Conservation (phyloP, 2,113 vertebrate genomes). For the Oncorhynchus gorbuscha region DNA sequence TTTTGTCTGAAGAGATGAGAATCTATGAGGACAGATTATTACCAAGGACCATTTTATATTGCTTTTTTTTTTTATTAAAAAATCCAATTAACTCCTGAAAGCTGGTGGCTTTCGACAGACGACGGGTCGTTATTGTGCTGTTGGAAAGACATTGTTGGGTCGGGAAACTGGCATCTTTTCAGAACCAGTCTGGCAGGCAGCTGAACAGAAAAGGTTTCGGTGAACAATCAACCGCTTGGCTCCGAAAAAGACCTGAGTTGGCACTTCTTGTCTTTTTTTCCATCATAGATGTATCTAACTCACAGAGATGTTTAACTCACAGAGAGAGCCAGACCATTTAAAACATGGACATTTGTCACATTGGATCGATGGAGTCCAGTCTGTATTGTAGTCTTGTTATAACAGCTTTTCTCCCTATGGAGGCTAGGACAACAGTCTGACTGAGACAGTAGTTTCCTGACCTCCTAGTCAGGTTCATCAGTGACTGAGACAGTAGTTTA, state of each 20-base stretch:
- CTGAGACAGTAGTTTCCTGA: not conserved
- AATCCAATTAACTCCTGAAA: too few species aligned
- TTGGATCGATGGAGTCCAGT: constrained; percentile 18
- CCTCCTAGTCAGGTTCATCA: constrained; percentile 7
- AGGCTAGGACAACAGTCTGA: constrained; percentile 12
- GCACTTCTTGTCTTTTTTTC: constrained; percentile 61
- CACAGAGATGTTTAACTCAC: constrained; percentile 21
- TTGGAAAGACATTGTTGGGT: constrained; percentile 64
- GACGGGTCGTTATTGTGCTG: constrained; percentile 65
- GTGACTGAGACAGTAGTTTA: not conserved
- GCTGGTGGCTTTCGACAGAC: constrained; percentile 45
- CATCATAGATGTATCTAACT: constrained; percentile 33
- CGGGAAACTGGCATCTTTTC: constrained; percentile 73
- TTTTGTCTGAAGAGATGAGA: constrained; percentile 56
- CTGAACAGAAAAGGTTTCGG: constrained; percentile 62
- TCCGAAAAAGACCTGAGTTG: constrained; percentile 63
- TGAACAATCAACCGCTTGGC: constrained; percentile 61
- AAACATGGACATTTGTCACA: constrained; percentile 20
- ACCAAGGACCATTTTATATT: too few species aligned
- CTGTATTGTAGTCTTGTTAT: constrained; percentile 16
- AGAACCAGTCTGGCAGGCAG: constrained; percentile 56
- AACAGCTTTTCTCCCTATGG: constrained; percentile 23
- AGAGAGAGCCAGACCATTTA: constrained; percentile 11
- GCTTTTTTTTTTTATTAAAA: too few species aligned
- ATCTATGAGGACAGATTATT: constrained; percentile 10